Evolutionary conservation across 2,888 invertebrate species (phyloP).

Genomic region (Erannis defoliaria): DNA sequence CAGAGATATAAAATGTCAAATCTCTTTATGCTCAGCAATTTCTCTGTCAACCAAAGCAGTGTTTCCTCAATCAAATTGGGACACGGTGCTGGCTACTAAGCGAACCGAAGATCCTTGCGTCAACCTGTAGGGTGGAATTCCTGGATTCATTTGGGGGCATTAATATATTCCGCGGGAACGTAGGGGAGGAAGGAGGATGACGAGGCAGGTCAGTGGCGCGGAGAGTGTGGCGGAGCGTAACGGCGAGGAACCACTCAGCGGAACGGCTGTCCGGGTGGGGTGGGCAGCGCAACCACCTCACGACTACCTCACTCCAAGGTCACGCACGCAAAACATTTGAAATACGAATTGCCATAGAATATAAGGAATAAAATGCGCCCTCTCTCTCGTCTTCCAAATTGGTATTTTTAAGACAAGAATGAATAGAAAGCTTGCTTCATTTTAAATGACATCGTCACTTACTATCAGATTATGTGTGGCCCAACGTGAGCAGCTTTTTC

Average conservation of each 20-base stretch:
- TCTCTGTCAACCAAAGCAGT: too few relatives aligned
- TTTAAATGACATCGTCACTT: too few relatives aligned
- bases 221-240: conserved; percentile 63
- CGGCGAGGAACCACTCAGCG: conserved; percentile 63
- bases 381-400: too few relatives aligned
- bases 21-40: too few relatives aligned
- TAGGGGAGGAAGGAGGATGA: conserved; percentile 38
- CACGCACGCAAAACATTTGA: conserved; percentile 24
- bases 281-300: conserved; percentile 58
- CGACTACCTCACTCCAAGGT: conserved; percentile 49
- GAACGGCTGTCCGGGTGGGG: conserved; percentile 64
- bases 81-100: conserved; percentile 45
- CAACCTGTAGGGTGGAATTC: conserved; percentile 46
- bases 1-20: too few relatives aligned
- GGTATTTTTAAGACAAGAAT: too few relatives aligned
- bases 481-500: too few relatives aligned
- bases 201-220: conserved; percentile 61
- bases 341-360: too few relatives aligned
- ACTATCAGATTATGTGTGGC: too few relatives aligned
- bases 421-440: too few relatives aligned
- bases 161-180: conserved; percentile 30
- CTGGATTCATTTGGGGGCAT: conserved; percentile 32
- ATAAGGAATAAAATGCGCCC: too few relatives aligned
- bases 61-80: conserved; percentile 5
- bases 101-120: conserved; percentile 56